Evolutionary conservation across 1,140 invertebrate species (phyloP), one percentile per base, ranked within the genome.

Genomic region (Ceratoteleas bidentatus): DNA sequence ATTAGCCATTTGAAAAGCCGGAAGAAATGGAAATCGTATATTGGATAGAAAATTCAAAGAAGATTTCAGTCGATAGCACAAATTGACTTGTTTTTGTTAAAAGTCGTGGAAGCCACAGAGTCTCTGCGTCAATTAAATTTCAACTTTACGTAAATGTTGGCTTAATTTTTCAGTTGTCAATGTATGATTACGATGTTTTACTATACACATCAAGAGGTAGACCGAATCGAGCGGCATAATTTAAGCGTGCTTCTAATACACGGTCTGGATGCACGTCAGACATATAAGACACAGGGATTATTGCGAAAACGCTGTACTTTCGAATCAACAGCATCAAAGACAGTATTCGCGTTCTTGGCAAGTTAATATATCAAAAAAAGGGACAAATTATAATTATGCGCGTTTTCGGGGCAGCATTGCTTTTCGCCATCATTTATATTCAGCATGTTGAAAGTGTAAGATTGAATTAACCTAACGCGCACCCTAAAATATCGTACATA

Each of bases 1-100:
- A 84, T 86, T 85, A 85, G 76, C 77, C 58, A 81, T 47, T 66
- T 68, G 72, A 10, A 65, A 75, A 74, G 74, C 78, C 16, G 15
- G 50, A 56, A 24, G 52, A 73, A 43, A 16, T 45, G 13, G 49
- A 70, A 58, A 60, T 61, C n/a, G 3, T 6, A 32, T 8, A 60
- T 60, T 47, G 3, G 7, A 38, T 10, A 54, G n/a, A 33, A 5
- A 54, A 13, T 47, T 0, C 6, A 6, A 47, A 47, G 10, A 47
- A 0, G 11, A 47, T n/a, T 47, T n/a, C n/a, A 47, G 13, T 47
- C 13, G 45, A 47, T 2, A 47, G 14, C 6, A 13, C 45, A 15
- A 47, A 47, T 47, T 47, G 45, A 10, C 13, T 47, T 47, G 11
- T 47, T 13, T 13, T 15, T 47, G 10, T 9, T 13, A 47, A 47